Conservation (phyloP, 2,113 vertebrate genomes). For the Colossoma macropomum region DNA sequence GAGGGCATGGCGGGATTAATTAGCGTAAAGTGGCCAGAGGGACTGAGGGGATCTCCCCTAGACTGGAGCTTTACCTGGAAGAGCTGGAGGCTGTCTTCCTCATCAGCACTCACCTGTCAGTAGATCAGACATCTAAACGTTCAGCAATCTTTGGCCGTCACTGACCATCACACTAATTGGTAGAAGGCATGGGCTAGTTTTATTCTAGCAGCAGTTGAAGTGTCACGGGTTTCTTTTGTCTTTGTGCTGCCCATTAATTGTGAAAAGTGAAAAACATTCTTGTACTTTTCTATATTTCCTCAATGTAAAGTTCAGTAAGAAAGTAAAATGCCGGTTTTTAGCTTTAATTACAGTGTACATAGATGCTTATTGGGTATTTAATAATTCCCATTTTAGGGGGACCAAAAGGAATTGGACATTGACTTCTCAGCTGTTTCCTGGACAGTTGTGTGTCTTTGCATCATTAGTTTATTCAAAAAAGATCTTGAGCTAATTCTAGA, state of each 20-base stretch:
- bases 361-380: no score
- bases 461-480: no score
- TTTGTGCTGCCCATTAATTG: neutral
- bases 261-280: neutral
- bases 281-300: neutral
- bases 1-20: constrained; percentile 75
- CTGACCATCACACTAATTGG: constrained; percentile 30
- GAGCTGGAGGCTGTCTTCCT: neutral
- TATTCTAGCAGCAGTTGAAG: neutral
- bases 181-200: neutral
- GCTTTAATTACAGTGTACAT: no score
- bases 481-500: no score
- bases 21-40: constrained; percentile 73
- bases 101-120: constrained; percentile 8
- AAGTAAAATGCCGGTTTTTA: no score
- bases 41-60: constrained; percentile 45
- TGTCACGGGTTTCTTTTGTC: neutral
- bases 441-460: no score
- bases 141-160: constrained; percentile 11
- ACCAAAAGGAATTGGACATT: no score
- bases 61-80: constrained; percentile 27
- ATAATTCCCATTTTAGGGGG: no score
- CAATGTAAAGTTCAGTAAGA: neutral
- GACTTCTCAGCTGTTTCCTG: no score
- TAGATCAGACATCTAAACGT: neutral